phyloP scores from a whole-genome alignment of 2,113 vertebrate genomes.

The Tragelaphus imberbis region DNA sequence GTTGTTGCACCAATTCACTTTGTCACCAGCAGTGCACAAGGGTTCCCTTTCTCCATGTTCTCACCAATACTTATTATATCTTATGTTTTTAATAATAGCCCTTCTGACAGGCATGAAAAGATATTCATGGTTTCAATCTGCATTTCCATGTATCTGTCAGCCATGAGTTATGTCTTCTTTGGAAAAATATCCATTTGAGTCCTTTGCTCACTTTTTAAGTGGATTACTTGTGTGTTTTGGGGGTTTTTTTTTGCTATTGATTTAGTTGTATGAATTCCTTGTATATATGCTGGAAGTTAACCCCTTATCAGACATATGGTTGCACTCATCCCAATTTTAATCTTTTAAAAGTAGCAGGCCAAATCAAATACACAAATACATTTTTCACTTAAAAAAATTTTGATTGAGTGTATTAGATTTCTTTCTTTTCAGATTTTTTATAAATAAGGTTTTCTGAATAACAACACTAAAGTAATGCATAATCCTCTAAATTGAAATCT shows the following conservation, averaged over 20 bases:
- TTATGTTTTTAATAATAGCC: neutral
- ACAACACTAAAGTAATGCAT: neutral
- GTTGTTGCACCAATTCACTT: neutral
- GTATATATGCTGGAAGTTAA: neutral
- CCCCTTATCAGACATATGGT: neutral
- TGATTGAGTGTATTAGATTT: neutral
- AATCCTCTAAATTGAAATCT: neutral
- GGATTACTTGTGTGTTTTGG: neutral
- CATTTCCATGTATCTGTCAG: neutral
- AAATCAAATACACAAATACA: neutral
- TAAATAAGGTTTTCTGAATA: neutral
- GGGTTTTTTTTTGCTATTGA: neutral
- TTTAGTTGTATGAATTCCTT: neutral
- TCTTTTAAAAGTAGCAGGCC: neutral
- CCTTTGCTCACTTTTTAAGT: neutral
- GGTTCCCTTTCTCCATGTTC: neutral
- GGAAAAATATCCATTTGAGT: neutral
- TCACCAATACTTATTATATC: no score
- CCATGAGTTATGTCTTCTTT: neutral
- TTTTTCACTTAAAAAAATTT: neutral
- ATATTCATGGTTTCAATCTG: neutral
- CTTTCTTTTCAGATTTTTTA: neutral
- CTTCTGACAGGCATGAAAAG: neutral
- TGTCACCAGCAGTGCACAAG: neutral
- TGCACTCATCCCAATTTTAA: neutral